Base-by-base conservation (phyloP, 2,797 vertebrate genomes). In the Molossus molossus region DNA sequence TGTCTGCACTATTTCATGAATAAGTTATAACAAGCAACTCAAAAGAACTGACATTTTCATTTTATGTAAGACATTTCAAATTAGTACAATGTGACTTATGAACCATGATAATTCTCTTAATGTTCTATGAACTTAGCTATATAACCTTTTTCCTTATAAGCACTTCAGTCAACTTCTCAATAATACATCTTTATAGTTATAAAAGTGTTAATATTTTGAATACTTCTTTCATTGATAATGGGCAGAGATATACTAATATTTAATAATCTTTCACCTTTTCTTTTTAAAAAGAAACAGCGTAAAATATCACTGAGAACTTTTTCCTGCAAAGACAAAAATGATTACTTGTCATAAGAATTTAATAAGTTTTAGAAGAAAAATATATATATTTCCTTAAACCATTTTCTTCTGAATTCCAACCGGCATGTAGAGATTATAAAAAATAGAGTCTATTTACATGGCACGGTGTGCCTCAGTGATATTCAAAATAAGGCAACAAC, bases 391-490 rank as follows among this genome's bases (percentile, higher is more conserved):
- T 96, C 88, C 94, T 98, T 98, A 97, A 98, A 96, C 96, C 96
- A 87, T 97, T 97, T 98, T 98, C 97, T 98, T 98, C 93, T 97
- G 96, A 97, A 96, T 98, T 98, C 96, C 97, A 97, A 98, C 91
- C 93, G 97, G 93, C 96, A 97, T 97, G 96, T 96, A 97, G 96
- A 96, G 95, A 97, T 97, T 98, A 98, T 98, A 98, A 98, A 99
- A 98, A 98, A 98, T 97, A 98, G 94, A 98, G 98, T 98, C 98
- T 99, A 99, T 99, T 98, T 99, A 99, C 99, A 99, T 55, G 95
- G 96, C 98, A 97, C 94, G 98, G 87, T 98, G 96, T 97, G 98
- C 95, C 98, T 97, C 87, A 45, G 94, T 91, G 96, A 97, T 89
- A 97, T 97, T 97, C n/a, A 97, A 98, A 98, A 98, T 97, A 97